These are phyloP conservation scores for Macroteleia sp. DNA, from an alignment of 2,888 invertebrate genomes.

Conservation along the genomic window DNA sequence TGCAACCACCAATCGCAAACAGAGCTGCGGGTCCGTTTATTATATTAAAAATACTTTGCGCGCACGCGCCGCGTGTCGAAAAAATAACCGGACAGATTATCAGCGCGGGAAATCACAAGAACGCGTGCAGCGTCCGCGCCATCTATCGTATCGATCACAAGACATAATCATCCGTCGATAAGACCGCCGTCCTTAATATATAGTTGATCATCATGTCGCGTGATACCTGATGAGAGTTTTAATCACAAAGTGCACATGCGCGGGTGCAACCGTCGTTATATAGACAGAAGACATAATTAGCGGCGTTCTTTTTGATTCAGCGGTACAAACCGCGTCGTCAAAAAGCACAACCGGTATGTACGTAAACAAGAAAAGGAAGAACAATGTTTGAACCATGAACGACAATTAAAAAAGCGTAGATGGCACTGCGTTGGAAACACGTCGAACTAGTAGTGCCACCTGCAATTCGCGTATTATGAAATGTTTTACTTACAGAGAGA, in stretches of 20 bases:
- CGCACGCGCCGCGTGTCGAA: conserved; percentile 17
- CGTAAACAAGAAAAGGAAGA: conserved; percentile 19
- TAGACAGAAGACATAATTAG: conserved; percentile 29
- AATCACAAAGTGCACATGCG: conserved; percentile 40
- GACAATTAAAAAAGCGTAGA: neutral
- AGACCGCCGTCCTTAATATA: neutral
- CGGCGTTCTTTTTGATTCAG: conserved; percentile 1
- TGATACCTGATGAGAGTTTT: neutral
- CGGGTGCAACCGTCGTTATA: conserved; percentile 34
- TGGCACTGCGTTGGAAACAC: conserved; percentile 9
- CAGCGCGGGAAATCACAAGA: conserved; percentile 20
- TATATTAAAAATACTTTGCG: conserved; percentile 30
- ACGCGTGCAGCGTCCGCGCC: conserved; percentile 33
- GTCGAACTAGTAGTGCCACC: conserved; percentile 4
- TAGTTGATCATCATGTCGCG: neutral
- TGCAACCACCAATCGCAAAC: conserved; percentile 1
- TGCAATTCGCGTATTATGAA: conserved; percentile 3
- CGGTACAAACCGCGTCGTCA: neutral
- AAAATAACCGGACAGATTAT: conserved; percentile 19
- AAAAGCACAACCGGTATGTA: conserved; percentile 5
- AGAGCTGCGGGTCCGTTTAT: conserved; percentile 5
- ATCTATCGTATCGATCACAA: conserved; percentile 7
- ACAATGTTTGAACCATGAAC: conserved; percentile 13
- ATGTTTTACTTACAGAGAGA: conserved; percentile 1
- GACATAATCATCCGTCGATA: conserved; percentile 4